Percentiles rank a stretch among this genome's conserved stretches.
Evolutionary conservation across 2,888 invertebrate species (phyloP).

Genomic region (Scaptomyza flava): DNA sequence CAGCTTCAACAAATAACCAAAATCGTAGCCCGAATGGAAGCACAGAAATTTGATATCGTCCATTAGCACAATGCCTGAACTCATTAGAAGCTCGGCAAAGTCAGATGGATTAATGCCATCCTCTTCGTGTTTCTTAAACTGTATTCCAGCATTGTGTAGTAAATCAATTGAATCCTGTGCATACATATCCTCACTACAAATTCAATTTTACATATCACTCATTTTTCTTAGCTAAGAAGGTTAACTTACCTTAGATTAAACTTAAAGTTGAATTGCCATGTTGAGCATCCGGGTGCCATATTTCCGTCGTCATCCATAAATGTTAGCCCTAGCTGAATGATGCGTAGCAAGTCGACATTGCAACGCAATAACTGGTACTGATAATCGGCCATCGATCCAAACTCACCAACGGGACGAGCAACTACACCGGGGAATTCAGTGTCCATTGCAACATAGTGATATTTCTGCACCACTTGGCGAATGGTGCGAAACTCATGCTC

Average conservation of each 20-base stretch:
- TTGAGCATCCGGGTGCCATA: slow-evolving; percentile 95
- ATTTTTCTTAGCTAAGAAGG: no score
- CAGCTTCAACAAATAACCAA: slow-evolving; percentile 98
- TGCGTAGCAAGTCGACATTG: slow-evolving; percentile 98
- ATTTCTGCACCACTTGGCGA: slow-evolving; percentile 93
- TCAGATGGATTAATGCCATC: slow-evolving; percentile 98
- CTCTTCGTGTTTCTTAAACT: slow-evolving; percentile 99
- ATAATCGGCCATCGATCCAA: slow-evolving; percentile 95
- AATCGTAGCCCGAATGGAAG: slow-evolving; percentile 99
- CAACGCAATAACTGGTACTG: slow-evolving; percentile 97
- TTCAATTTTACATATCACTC: neutral
- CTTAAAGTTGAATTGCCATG: slow-evolving; percentile 99
- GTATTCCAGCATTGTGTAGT: slow-evolving; percentile 97
- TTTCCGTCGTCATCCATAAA: slow-evolving; percentile 99
- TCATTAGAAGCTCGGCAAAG: slow-evolving; percentile 98
- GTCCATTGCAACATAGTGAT: slow-evolving; percentile 96
- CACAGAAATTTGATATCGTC: slow-evolving; percentile 99
- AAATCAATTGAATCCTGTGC: slow-evolving; percentile 99
- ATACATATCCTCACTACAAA: slow-evolving; percentile 97
- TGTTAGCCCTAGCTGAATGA: slow-evolving; percentile 98
- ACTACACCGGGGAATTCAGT: slow-evolving; percentile 99
- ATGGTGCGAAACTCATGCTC: slow-evolving; percentile 98
- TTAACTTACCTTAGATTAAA: slow-evolving; percentile 95
- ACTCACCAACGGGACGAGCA: slow-evolving; percentile 98
- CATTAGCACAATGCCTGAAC: slow-evolving; percentile 97